Evolutionary conservation across 2,888 invertebrate species (phyloP).

Genomic region (Scaptodrosophila latifasciaeformis): DNA sequence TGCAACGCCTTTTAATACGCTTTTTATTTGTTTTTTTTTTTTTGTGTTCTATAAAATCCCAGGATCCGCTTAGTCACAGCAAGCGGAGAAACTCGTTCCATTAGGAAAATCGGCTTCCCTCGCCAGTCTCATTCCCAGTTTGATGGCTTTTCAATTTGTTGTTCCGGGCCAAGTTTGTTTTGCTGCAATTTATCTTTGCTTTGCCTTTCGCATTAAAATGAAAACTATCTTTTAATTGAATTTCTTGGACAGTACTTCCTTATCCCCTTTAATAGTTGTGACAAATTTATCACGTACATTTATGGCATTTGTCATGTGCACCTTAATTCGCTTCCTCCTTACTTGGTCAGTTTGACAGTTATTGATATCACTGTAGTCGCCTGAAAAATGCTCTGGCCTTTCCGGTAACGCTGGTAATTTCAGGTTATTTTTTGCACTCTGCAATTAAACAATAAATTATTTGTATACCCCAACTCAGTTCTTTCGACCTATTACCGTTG

Average conservation of each 20-base stretch:
- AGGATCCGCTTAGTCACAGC: not conserved
- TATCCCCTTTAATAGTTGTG: not conserved
- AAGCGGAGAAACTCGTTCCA: not conserved
- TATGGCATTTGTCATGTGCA: constrained; percentile 12
- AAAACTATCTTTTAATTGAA: constrained; percentile 32
- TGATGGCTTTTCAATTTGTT: not conserved
- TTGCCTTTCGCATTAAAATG: constrained; percentile 30
- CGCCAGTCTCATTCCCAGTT: too few species aligned
- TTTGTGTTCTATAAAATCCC: not conserved
- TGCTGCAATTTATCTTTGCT: constrained; percentile 28
- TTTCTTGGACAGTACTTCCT: constrained; percentile 3
- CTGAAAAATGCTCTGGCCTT: not conserved
- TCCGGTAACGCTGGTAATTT: too few species aligned
- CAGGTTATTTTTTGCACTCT: too few species aligned
- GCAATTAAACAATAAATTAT: too few species aligned
- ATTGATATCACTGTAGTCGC: constrained; percentile 9
- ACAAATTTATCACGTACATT: not conserved
- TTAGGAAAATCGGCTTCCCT: not conserved
- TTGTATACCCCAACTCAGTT: too few species aligned
- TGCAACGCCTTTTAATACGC: constrained; percentile 44
- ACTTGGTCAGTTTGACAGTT: not conserved
- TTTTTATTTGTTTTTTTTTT: constrained; percentile 18
- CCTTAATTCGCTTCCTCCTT: not conserved
- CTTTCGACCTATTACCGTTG: not conserved
- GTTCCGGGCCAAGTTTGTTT: constrained; percentile 35